Conservation (phyloP, 2,113 vertebrate genomes). For the Engystomops pustulosus region DNA sequence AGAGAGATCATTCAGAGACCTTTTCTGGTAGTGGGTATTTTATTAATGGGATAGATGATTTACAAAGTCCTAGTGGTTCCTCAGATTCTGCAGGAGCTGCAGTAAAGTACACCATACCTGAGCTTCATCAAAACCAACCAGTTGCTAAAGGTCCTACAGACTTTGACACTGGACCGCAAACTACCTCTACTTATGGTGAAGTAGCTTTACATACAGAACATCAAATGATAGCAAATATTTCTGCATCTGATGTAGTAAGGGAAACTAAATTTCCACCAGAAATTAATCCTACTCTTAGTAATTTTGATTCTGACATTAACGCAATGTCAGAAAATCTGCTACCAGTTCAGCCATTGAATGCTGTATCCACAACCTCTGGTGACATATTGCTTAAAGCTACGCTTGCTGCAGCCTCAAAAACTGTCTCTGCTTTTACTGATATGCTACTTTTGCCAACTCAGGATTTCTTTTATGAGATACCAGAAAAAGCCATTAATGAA, state of each 20-base stretch:
- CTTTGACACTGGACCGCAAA: conserved; percentile 72
- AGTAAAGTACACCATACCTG: conserved; percentile 71
- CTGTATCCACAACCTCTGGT: conserved; percentile 71
- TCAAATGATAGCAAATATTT: conserved; percentile 66
- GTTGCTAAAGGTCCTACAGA: conserved; percentile 67
- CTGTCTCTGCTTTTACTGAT: conserved; percentile 74
- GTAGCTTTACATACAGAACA: conserved; percentile 69
- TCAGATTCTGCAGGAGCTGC: conserved; percentile 73
- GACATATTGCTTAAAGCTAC: conserved; percentile 71
- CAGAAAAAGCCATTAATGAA: conserved; percentile 73
- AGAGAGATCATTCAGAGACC: conserved; percentile 73
- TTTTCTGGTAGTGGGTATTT: conserved; percentile 77
- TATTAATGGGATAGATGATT: conserved; percentile 74
- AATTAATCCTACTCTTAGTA: conserved; percentile 67
- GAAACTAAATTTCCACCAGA: conserved; percentile 68
- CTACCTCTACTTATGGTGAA: conserved; percentile 72
- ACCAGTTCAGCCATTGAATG: conserved; percentile 69
- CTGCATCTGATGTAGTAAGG: conserved; percentile 66
- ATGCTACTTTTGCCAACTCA: conserved; percentile 70
- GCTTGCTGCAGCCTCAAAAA: conserved; percentile 72
- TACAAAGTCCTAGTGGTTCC: conserved; percentile 67
- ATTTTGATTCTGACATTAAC: conserved; percentile 70
- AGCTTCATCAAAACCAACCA: conserved; percentile 69
- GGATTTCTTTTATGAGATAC: conserved; percentile 67
- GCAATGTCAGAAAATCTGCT: conserved; percentile 72